Evolutionary conservation across 2,113 vertebrate genomes (phyloP), one percentile per base, ranked within the genome.

Genomic region (Ranitomeya variabilis): DNA sequence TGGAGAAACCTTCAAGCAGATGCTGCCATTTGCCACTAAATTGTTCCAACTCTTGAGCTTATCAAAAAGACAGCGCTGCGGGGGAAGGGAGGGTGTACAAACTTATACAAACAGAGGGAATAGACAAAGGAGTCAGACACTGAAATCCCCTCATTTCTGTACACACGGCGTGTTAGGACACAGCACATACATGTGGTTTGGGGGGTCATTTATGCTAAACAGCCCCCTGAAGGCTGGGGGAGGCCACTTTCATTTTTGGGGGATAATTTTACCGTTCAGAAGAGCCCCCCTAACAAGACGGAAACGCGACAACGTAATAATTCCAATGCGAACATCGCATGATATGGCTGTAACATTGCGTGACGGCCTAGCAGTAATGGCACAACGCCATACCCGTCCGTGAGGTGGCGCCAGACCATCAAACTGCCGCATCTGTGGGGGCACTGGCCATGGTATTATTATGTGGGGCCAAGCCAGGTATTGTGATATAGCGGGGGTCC

Each of bases 81-180:
- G 60, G 80, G 14, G 60, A n/a, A 19, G 60, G 62, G 15, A 80
- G 10, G 31, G 60, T 21, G 80, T 52, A 60, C 60, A 52, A 67
- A 52, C 13, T 9, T 64, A 82, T 15, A 66, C 80, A 54, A 83
- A 83, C 80, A 52, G 80, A 1, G 19, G 52, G n/a, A 31, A 16
- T 18, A 45, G 80, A 82, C 80, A 64, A 80, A 62, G 52, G 62
- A 82, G 60, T 16, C 16, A 37, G 26, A 16, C 23, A 8, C 7
- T 12, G 59, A 83, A 83, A 67, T 83, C 80, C 64, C 64, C 37
- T n/a, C 31, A 82, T 51, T 14, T 66, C 60, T 83, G 59, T n/a
- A 54, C 81, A n/a, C 81, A 23, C 4, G 0, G 37, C 13, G 81
- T 83, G 62, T 83, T 69, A 16, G 80, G 26, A 69, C 37, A 67